These are phyloP conservation scores for Thaumatotibia leucotreta DNA, from an alignment of 1,140 invertebrate species.

Conservation along the genomic window DNA sequence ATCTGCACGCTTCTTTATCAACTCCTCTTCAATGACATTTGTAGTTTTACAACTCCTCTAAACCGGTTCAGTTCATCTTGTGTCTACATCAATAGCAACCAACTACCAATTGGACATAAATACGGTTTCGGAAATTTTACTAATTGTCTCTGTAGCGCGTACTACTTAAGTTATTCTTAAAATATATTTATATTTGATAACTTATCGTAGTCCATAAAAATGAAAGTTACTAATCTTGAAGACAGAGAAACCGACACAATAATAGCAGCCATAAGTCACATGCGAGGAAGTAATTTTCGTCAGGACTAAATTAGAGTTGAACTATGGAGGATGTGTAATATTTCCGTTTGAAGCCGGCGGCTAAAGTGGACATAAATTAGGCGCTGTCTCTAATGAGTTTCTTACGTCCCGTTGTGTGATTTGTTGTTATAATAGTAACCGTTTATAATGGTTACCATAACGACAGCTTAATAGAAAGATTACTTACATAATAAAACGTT, in stretches of 20 bases:
- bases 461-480: slow-evolving; percentile 4
- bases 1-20: not conserved
- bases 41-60: too few species aligned
- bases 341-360: slow-evolving; percentile 31
- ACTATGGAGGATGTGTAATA: slow-evolving; percentile 35
- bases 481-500: not conserved
- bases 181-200: too few species aligned
- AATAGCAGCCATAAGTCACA: not conserved
- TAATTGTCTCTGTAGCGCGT: too few species aligned
- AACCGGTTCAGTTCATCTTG: too few species aligned
- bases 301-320: slow-evolving; percentile 31
- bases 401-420: slow-evolving; percentile 13
- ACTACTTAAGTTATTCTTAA: too few species aligned
- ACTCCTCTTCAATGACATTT: not conserved
- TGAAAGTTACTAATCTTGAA: not conserved
- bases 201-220: too few species aligned
- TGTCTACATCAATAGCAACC: too few species aligned
- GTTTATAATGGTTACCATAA: not conserved
- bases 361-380: slow-evolving; percentile 29
- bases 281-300: slow-evolving; percentile 36
- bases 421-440: slow-evolving; percentile 4
- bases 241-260: not conserved
- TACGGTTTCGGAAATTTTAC: too few species aligned
- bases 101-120: too few species aligned
- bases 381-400: slow-evolving; percentile 11